phyloP scores from a whole-genome alignment of 2,888 invertebrate species.

The Latheticus oryzae region DNA sequence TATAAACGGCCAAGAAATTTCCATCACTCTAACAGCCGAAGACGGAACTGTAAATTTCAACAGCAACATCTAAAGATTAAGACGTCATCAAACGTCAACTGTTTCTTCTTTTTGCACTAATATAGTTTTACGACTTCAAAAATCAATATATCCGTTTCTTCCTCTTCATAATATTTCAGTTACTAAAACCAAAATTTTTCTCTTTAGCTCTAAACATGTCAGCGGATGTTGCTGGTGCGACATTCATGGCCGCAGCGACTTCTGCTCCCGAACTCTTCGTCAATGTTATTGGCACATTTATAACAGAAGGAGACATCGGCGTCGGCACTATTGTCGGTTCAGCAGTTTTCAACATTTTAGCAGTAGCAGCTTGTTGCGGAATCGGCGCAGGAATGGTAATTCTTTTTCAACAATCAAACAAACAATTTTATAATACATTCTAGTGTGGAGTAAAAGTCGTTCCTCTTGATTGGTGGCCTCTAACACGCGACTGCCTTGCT shows the following conservation, averaged over 20 bases:
- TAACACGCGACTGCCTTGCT: conserved; percentile 80
- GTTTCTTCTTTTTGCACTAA: too few relatives aligned
- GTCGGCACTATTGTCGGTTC: conserved; percentile 84
- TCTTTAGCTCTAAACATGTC: conserved; percentile 22
- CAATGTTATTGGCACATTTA: conserved; percentile 85
- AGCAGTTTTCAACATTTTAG: conserved; percentile 83
- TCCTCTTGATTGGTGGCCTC: conserved; percentile 82
- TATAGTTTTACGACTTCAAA: too few relatives aligned
- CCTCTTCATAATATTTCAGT: too few relatives aligned
- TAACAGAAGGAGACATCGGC: conserved; percentile 82
- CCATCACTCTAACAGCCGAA: too few relatives aligned
- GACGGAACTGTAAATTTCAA: too few relatives aligned
- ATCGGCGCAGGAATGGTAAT: conserved; percentile 72
- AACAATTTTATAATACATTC: conserved; percentile 34
- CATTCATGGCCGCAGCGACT: conserved; percentile 92
- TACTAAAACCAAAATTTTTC: conserved; percentile 1
- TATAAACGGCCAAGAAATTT: conserved; percentile 61
- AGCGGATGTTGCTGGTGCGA: conserved; percentile 86
- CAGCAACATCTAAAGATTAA: too few relatives aligned
- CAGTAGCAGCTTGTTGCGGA: conserved; percentile 82
- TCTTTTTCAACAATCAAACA: not conserved
- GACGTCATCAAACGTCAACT: too few relatives aligned
- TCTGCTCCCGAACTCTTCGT: conserved; percentile 91
- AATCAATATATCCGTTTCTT: too few relatives aligned
- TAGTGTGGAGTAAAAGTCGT: conserved; percentile 72